These are phyloP conservation scores for Tinea semifulvella DNA, from an alignment of 2,888 invertebrate genomes.

Conservation along the genomic window DNA sequence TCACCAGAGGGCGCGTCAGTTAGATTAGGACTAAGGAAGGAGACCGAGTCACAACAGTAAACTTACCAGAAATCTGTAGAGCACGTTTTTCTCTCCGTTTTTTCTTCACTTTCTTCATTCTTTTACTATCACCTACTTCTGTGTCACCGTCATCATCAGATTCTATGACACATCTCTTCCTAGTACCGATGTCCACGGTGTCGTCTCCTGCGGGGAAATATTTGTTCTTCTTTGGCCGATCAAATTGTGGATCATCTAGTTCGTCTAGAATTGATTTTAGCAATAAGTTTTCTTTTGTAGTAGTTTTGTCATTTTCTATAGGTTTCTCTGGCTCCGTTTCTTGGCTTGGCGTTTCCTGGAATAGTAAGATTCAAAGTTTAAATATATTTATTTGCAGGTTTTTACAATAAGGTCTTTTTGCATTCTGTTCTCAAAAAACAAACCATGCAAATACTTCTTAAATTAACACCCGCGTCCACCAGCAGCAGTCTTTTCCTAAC, in stretches of 20 bases:
- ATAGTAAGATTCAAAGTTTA: neutral
- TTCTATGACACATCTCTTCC: conserved; percentile 49
- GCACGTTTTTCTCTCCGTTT: conserved; percentile 40
- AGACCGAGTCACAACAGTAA: too few relatives aligned
- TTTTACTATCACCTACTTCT: conserved; percentile 23
- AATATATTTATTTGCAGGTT: too few relatives aligned
- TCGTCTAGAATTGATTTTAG: conserved; percentile 48
- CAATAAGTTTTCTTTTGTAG: conserved; percentile 23
- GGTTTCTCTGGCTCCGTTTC: conserved; percentile 28
- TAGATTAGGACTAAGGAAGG: too few relatives aligned
- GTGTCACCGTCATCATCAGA: conserved; percentile 38
- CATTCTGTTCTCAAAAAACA: too few relatives aligned
- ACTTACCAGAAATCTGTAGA: conserved; percentile 53
- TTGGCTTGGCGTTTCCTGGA: neutral
- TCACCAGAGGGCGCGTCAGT: too few relatives aligned
- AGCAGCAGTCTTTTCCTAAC: too few relatives aligned
- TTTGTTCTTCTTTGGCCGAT: conserved; percentile 36
- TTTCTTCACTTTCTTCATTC: conserved; percentile 46
- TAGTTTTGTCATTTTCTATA: conserved; percentile 27
- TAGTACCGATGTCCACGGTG: conserved; percentile 24
- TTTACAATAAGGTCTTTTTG: too few relatives aligned
- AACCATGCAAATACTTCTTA: too few relatives aligned
- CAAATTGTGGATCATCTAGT: conserved; percentile 40
- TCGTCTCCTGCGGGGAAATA: conserved; percentile 31
- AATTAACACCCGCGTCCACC: too few relatives aligned